Evolutionary conservation across 2,797 vertebrate genomes (phyloP), one percentile per base, ranked within the genome.

Genomic region (Phoxinus dragarum): DNA sequence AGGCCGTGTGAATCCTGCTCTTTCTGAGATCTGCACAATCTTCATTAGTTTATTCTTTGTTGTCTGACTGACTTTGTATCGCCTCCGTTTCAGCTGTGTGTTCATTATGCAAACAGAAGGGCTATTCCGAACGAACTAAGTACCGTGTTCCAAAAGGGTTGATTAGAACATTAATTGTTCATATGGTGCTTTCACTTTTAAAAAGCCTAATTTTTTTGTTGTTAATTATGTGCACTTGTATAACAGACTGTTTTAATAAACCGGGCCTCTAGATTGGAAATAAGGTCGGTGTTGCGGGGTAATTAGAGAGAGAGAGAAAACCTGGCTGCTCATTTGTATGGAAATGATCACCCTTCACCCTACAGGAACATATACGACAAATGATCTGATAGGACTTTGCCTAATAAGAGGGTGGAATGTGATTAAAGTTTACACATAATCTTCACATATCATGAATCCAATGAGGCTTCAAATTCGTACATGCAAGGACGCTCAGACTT

Each of bases 121-220:
- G 89, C 86, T 89, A 82, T 92, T 92, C 81, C 89, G 90, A 94
- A 93, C 91, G 23, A 93, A 92, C 90, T 90, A 92, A 90, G 89
- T 89, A 86, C 92, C 93, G 91, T 90, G 90, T 92, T 92, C 90
- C 90, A 85, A 83, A 91, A 89, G 92, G 91, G 91, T 88, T 94
- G 92, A 94, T 93, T 94, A 89, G 91, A 84, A 91, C 92, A 93
- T 94, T 92, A 93, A 94, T 94, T 94, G 93, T 89, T 90, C 90
- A 85, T 90, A 86, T 89, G 89, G 52, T 84, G 87, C 90, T 87
- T 90, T 91, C 81, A 91, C 91, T 93, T 93, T 91, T 92, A 89
- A 90, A 90, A 87, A 86, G 89, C 84, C 85, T 69, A 88, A 89
- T 94, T 90, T 92, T 92, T 80, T 86, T 80, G 88, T 87, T 88